Conservation (phyloP, 2,888 invertebrate species). For the Strigamia transsilvanica region DNA sequence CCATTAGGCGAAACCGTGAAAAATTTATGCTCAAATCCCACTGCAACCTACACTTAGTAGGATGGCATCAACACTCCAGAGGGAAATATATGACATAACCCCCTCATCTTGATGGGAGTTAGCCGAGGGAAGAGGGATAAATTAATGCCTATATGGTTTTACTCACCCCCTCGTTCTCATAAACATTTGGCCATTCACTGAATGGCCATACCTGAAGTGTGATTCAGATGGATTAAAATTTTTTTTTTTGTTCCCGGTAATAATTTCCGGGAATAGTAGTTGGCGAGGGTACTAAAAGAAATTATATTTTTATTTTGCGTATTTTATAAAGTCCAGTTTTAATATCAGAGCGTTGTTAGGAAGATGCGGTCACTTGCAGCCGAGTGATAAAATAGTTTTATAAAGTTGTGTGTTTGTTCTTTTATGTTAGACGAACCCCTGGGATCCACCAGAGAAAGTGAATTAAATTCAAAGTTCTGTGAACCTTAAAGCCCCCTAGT, state of each 20-base stretch:
- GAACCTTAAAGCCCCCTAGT: conserved; percentile 45
- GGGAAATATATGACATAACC: conserved; percentile 43
- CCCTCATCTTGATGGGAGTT: conserved; percentile 28
- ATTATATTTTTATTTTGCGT: not conserved
- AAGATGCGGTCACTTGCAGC: not conserved
- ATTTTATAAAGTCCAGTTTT: not conserved
- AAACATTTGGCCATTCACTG: not conserved
- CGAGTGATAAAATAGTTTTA: conserved; percentile 20
- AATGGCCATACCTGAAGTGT: conserved; percentile 12
- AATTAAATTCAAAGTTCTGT: conserved; percentile 45
- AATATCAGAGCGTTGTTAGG: not conserved
- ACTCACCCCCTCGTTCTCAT: not conserved
- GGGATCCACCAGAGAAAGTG: conserved; percentile 33
- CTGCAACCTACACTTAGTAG: conserved; percentile 43
- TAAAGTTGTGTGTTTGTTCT: conserved; percentile 14
- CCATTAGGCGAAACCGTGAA: conserved; percentile 37
- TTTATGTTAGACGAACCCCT: conserved; percentile 16
- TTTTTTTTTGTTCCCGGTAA: not conserved
- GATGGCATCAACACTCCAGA: conserved; percentile 48
- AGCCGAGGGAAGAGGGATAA: not conserved
- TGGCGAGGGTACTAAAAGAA: not conserved
- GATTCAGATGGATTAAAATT: conserved; percentile 34
- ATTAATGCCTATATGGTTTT: not conserved
- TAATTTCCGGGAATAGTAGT: not conserved
- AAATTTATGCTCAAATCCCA: conserved; percentile 48